Evolutionary conservation across 1,140 invertebrate species (phyloP).

Genomic region (Cephus cinctus): DNA sequence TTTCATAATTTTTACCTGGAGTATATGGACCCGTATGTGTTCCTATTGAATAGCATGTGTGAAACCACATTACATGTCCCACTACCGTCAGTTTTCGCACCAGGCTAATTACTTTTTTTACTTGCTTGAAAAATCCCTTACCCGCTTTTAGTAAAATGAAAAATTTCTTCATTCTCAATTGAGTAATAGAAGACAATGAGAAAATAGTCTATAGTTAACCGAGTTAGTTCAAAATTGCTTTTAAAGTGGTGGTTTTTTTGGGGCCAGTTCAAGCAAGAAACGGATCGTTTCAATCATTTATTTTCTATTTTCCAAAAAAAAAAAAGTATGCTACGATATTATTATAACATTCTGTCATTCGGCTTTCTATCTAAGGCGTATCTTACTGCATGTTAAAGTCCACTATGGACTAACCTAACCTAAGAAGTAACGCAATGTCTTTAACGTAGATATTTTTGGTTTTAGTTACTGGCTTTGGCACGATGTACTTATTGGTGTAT

Average conservation of each 20-base stretch:
- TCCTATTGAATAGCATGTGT: slow-evolving; percentile 59
- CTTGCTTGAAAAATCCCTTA: slow-evolving; percentile 24
- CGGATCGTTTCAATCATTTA: no score
- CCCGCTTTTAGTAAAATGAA: slow-evolving; percentile 29
- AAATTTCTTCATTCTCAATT: slow-evolving; percentile 11
- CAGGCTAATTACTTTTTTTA: slow-evolving; percentile 51
- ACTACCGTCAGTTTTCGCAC: slow-evolving; percentile 56
- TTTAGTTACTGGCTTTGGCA: not conserved
- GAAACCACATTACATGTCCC: slow-evolving; percentile 56
- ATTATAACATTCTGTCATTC: not conserved
- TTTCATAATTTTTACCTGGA: slow-evolving; percentile 60
- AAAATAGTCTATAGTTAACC: no score
- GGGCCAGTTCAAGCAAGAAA: slow-evolving; percentile 23
- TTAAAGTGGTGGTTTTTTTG: slow-evolving; percentile 9
- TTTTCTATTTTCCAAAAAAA: no score
- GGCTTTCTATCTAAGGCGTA: not conserved
- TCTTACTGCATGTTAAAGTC: not conserved
- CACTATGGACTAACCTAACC: not conserved
- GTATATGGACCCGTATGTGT: slow-evolving; percentile 59
- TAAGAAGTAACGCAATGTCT: not conserved
- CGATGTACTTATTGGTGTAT: not conserved
- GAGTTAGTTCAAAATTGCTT: slow-evolving; percentile 17
- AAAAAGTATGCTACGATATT: not conserved
- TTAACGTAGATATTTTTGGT: no score
- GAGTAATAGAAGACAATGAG: no score